Evolutionary conservation across 2,797 vertebrate species (phyloP), one percentile per base, ranked within the genome.

Genomic region (Adelosebastes latens): DNA sequence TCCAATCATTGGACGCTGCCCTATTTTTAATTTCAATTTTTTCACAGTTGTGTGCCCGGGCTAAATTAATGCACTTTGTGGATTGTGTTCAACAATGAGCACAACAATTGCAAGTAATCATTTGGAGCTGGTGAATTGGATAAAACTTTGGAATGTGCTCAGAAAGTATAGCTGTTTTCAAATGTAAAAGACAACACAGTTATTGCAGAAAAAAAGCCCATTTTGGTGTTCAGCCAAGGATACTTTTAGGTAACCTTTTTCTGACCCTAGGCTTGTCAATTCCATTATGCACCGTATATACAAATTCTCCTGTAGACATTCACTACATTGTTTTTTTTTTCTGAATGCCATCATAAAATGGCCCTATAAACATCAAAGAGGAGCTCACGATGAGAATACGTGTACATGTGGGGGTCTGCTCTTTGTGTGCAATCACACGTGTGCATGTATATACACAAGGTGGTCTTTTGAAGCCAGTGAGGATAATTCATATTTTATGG

Each of bases 401-500:
- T 76, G 61, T 32, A 61, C 53, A 58, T 72, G 64, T 39, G 29
- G 13, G 20, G 58, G 8, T 68, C 58, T 62, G 66, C 66, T 39
- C 62, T 49, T 56, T 59, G 34, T 75, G 80, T 79, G 74, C 59
- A 79, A 46, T 83, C 70, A 79, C 61, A 60, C 61, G 75, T 81
- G 78, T 31, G 74, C 61, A 64, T 87, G 76, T 77, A 72, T 69
- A 79, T 86, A 87, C 82, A 88, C 79, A 31, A 72, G 36, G 55
- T 77, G 56, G 77, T 84, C 60, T 75, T 84, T 83, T 88, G 86
- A 89, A 91, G 67, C 66, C 83, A 77, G 84, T 68, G 81, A 88
- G 83, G 82, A 92, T 92, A 93, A 91, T 94, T 94, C 93, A 90
- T 80, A 91, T 93, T 94, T 94, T 91, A 94, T 93, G 74, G 94